Conservation (phyloP, 2,888 invertebrate species). For the Congeria kusceri region DNA sequence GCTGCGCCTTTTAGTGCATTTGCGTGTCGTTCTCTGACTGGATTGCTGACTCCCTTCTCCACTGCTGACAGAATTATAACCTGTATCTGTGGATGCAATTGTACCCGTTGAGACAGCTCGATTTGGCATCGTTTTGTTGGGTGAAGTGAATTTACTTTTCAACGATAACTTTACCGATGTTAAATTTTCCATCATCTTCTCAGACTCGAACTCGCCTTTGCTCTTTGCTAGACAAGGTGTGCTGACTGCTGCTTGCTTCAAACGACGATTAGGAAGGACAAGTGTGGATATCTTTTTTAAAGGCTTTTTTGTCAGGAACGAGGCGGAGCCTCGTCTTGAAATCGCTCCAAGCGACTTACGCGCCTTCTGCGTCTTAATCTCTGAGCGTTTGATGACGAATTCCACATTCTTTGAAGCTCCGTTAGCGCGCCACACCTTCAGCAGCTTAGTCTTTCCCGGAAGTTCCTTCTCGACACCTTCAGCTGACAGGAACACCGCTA, state of each 20-base stretch:
- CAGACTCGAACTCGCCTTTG: no score
- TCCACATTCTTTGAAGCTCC: constrained; percentile 41
- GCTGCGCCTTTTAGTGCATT: neutral
- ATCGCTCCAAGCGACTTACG: neutral
- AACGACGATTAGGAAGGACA: no score
- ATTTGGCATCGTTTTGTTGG: no score
- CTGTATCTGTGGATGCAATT: constrained; percentile 31
- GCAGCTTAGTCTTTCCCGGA: constrained; percentile 36
- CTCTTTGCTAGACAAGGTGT: no score
- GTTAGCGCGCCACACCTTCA: constrained; percentile 51
- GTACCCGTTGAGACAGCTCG: constrained; percentile 39
- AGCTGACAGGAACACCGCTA: constrained; percentile 42
- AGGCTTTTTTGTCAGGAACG: constrained; percentile 1
- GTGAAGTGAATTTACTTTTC: no score
- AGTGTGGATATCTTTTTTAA: no score
- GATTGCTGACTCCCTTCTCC: neutral
- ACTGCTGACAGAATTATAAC: constrained; percentile 30
- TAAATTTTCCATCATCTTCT: neutral
- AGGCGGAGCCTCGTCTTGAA: no score
- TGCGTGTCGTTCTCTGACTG: neutral
- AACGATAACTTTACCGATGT: constrained; percentile 32
- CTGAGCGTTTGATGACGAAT: constrained; percentile 43
- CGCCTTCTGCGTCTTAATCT: constrained; percentile 18
- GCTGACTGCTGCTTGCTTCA: no score
- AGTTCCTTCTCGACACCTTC: constrained; percentile 49